Percentiles rank a stretch among this genome's conserved stretches.
Conservation (phyloP, 2,888 invertebrate species). For the Asteroscopus sphinx region DNA sequence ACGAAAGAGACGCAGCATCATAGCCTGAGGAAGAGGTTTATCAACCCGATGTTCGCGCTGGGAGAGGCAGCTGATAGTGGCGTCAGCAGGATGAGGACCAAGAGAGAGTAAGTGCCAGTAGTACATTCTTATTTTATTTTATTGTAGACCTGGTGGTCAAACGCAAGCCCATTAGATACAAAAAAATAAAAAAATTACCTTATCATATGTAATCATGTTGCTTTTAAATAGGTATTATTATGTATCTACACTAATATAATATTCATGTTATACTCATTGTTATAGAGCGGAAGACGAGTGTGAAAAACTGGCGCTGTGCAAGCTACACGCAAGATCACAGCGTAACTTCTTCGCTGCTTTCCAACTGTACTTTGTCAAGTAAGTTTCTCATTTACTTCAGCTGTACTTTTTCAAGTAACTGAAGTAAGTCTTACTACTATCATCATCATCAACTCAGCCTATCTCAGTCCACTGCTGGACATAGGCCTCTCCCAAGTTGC, state of each 20-base stretch:
- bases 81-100: conserved; percentile 73
- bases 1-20: conserved; percentile 49
- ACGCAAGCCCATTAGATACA: too few species aligned
- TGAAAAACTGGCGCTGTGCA: conserved; percentile 79
- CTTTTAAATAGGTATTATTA: too few species aligned
- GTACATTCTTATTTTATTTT: too few species aligned
- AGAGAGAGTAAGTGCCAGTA: conserved; percentile 74
- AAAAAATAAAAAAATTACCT: too few species aligned
- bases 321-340: conserved; percentile 77
- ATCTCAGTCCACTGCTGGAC: too few species aligned
- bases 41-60: conserved; percentile 71
- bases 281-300: conserved; percentile 73
- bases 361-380: conserved; percentile 86
- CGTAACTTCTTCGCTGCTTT: conserved; percentile 78
- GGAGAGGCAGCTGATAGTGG: conserved; percentile 62
- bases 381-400: conserved; percentile 58
- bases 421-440: too few species aligned
- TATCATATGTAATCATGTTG: too few species aligned
- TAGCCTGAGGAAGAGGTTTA: conserved; percentile 71
- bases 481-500: too few species aligned
- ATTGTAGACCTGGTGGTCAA: too few species aligned
- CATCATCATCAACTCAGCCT: too few species aligned
- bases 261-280: conserved; percentile 29
- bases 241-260: too few species aligned
- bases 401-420: too few species aligned